phyloP scores from a whole-genome alignment of 2,797 vertebrate species.

The Ctenopoma kingsleyae region DNA sequence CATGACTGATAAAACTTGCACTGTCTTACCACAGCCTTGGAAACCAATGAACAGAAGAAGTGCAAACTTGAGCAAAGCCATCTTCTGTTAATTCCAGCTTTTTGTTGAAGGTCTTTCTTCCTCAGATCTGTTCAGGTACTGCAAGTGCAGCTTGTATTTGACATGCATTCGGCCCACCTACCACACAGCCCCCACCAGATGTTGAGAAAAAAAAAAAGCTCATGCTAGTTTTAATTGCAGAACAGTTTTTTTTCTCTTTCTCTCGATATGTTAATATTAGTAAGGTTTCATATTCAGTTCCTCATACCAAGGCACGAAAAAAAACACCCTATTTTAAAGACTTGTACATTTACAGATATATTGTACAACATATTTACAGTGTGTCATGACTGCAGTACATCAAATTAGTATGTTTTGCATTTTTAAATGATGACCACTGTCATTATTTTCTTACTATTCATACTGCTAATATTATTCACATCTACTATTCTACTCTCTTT shows the following conservation, averaged over 20 bases:
- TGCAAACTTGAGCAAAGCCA: slow-evolving; percentile 56
- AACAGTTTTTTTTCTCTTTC: slow-evolving; percentile 3
- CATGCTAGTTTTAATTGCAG: background rate
- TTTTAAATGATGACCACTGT: background rate
- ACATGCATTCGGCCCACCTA: background rate
- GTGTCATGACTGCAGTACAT: background rate
- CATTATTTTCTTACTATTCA: background rate
- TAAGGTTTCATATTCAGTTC: slow-evolving; percentile 50
- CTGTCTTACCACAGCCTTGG: slow-evolving; percentile 62
- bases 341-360: background rate
- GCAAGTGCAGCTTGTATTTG: slow-evolving; percentile 44
- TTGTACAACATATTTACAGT: background rate
- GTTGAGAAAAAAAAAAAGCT: background rate
- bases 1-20: background rate
- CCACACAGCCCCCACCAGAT: slow-evolving; percentile 28
- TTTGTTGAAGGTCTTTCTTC: slow-evolving; percentile 3
- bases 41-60: slow-evolving; percentile 59
- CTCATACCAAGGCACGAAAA: slow-evolving; percentile 19
- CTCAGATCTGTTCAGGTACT: slow-evolving; percentile 23
- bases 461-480: too few relatives aligned
- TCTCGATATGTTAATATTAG: slow-evolving; percentile 20
- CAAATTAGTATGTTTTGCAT: background rate
- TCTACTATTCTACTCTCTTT: too few relatives aligned
- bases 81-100: slow-evolving; percentile 25
- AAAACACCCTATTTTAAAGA: background rate